Evolutionary conservation across 2,888 invertebrate species (phyloP).

Genomic region (Tenthredo notha): DNA sequence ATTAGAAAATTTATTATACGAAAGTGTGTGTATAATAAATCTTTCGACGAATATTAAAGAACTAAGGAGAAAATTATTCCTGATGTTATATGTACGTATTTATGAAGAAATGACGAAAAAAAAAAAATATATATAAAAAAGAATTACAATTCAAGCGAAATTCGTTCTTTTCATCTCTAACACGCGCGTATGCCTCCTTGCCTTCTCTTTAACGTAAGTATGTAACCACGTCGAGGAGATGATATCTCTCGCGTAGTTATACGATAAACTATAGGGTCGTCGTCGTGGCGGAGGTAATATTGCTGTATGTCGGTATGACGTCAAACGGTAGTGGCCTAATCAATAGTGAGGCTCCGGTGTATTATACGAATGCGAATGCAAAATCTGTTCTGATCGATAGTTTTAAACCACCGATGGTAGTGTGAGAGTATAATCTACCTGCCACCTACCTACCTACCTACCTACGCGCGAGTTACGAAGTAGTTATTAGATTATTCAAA

Average conservation of each 20-base stretch:
- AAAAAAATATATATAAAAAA: background rate
- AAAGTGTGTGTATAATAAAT: too few relatives aligned
- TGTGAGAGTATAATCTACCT: background rate
- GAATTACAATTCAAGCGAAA: background rate
- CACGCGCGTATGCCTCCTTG: background rate
- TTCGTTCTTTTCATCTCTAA: background rate
- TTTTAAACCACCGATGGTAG: conserved; percentile 1
- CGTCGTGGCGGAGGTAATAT: background rate
- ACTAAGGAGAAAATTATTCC: too few relatives aligned
- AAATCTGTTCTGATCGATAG: conserved; percentile 39
- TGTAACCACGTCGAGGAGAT: background rate
- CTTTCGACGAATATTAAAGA: too few relatives aligned
- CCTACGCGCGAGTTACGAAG: background rate
- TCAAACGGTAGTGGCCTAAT: conserved; percentile 51
- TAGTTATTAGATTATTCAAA: background rate
- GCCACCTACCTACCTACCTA: background rate
- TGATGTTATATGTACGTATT: too few relatives aligned
- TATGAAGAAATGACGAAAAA: background rate
- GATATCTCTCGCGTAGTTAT: conserved; percentile 9
- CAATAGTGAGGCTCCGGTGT: conserved; percentile 38
- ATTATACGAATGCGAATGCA: conserved; percentile 27
- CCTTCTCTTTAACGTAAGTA: background rate
- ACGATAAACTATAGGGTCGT: background rate
- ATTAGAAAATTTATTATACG: background rate
- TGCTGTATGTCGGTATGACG: conserved; percentile 44